phyloP scores from a whole-genome alignment of 2,888 invertebrate species.

The Sipha maydis region DNA sequence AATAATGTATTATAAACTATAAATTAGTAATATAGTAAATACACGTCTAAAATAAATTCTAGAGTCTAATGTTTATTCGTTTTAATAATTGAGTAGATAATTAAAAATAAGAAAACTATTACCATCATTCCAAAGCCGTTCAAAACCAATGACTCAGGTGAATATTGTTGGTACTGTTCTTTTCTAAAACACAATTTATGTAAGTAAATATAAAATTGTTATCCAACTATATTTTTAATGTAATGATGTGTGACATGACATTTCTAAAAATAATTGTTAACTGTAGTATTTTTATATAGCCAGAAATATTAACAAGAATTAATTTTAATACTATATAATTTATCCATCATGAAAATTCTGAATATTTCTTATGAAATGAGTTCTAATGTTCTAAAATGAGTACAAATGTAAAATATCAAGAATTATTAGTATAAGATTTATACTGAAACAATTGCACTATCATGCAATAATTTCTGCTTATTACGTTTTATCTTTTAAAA shows the following conservation, averaged over 20 bases:
- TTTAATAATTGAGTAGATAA: slow-evolving; percentile 3
- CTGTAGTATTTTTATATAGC: too few relatives aligned
- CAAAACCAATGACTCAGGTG: slow-evolving; percentile 28
- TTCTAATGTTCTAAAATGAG: too few relatives aligned
- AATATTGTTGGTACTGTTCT: slow-evolving; percentile 9
- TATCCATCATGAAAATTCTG: too few relatives aligned
- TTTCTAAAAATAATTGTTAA: too few relatives aligned
- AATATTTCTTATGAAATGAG: too few relatives aligned
- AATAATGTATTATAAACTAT: not conserved
- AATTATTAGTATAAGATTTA: too few relatives aligned
- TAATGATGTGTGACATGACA: not conserved
- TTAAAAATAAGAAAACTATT: slow-evolving; percentile 37
- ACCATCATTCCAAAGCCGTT: slow-evolving; percentile 45
- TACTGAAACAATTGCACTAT: too few relatives aligned
- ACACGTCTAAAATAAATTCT: not conserved
- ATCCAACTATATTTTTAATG: not conserved
- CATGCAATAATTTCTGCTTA: too few relatives aligned
- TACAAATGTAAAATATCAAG: too few relatives aligned
- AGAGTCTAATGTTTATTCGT: not conserved
- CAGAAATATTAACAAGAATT: too few relatives aligned
- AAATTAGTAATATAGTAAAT: not conserved
- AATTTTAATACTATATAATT: too few relatives aligned
- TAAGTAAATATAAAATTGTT: not conserved
- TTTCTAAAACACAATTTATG: slow-evolving; percentile 27
- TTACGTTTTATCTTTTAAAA: too few relatives aligned